phyloP scores from a whole-genome alignment of 2,113 vertebrate species.

The Sciurus niger region DNA sequence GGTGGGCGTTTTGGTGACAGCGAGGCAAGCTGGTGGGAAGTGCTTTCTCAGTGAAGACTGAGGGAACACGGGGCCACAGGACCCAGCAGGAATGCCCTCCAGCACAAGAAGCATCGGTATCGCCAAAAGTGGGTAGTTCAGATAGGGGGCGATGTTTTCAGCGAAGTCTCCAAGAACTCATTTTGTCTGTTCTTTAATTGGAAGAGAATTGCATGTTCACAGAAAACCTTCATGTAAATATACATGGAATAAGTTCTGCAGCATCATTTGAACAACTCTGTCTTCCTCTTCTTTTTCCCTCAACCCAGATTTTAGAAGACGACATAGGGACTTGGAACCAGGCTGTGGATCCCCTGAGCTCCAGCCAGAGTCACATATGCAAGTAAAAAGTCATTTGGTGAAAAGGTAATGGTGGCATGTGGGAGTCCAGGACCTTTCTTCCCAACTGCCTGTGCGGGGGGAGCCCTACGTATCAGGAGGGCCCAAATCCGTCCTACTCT shows the following conservation, averaged over 20 bases:
- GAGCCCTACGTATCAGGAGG: neutral
- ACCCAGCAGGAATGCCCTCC: neutral
- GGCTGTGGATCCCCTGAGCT: conserved; percentile 83
- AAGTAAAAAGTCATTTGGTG: conserved; percentile 86
- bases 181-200: neutral
- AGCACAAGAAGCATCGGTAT: neutral
- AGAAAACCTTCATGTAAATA: neutral
- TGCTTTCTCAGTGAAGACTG: neutral
- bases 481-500: neutral
- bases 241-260: neutral
- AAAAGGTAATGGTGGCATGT: conserved; percentile 86
- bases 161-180: neutral
- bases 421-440: neutral
- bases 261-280: neutral
- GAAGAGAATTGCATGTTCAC: conserved; percentile 18
- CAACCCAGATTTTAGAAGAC: conserved; percentile 84
- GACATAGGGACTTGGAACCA: conserved; percentile 85
- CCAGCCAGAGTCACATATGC: conserved; percentile 82
- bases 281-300: neutral
- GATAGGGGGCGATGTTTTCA: neutral
- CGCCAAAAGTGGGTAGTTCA: neutral
- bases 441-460: neutral
- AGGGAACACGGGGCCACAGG: neutral
- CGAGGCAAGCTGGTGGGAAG: no score
- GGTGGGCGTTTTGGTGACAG: no score